Evolutionary conservation across 2,113 vertebrate species (phyloP).

Genomic region (Callithrix jacchus): DNA sequence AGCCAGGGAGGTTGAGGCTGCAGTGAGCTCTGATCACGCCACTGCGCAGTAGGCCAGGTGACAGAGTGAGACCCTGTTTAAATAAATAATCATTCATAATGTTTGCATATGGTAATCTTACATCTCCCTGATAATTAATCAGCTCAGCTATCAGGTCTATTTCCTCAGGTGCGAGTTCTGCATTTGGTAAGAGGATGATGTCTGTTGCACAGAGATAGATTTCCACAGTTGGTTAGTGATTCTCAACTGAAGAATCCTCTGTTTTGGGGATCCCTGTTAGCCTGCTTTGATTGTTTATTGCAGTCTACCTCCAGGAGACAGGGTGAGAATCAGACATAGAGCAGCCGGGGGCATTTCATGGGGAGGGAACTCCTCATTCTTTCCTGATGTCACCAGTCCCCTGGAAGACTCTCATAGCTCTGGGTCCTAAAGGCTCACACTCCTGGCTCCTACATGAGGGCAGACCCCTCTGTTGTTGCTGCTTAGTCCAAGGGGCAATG

Average conservation of each 20-base stretch:
- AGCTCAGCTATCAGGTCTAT: background rate
- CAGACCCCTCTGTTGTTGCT: background rate
- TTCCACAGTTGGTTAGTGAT: background rate
- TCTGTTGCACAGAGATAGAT: background rate
- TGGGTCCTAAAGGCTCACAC: background rate
- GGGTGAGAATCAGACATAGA: background rate
- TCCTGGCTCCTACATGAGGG: background rate
- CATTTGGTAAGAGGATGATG: background rate
- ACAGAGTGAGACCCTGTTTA: too few species aligned
- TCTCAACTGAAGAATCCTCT: background rate
- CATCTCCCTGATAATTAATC: background rate
- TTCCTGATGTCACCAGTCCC: background rate
- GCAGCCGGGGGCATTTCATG: background rate
- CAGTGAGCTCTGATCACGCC: too few species aligned
- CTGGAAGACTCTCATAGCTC: background rate
- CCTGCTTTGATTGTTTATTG: background rate
- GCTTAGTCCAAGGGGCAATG: background rate
- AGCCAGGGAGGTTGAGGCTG: too few species aligned
- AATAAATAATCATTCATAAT: background rate
- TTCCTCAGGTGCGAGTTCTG: background rate
- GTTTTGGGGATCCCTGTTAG: background rate
- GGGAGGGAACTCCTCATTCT: background rate
- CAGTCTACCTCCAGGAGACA: background rate
- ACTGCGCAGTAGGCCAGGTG: too few species aligned
- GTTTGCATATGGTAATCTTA: background rate